Evolutionary conservation across 2,888 invertebrate genomes (phyloP).

Genomic region (Agrotis puta): DNA sequence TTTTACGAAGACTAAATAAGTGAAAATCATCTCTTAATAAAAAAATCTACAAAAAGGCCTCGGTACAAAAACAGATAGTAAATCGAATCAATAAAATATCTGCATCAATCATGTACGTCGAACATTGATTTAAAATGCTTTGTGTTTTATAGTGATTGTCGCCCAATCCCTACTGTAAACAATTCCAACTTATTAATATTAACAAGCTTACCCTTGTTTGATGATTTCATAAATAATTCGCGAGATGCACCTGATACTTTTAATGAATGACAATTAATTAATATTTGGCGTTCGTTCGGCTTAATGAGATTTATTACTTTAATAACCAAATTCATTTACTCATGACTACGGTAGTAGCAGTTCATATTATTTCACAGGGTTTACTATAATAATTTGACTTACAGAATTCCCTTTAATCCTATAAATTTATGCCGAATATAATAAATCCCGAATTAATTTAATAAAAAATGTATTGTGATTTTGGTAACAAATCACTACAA

Average conservation of each 20-base stretch:
- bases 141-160: constrained; percentile 33
- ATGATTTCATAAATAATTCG: constrained; percentile 51
- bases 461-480: not conserved
- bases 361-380: constrained; percentile 1
- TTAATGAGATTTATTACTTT: constrained; percentile 30
- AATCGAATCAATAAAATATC: constrained; percentile 14
- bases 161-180: constrained; percentile 9
- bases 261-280: constrained; percentile 57
- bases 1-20: not conserved
- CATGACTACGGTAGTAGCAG: constrained; percentile 15
- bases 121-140: constrained; percentile 47
- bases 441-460: no score
- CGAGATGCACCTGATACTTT: constrained; percentile 46
- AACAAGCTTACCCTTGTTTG: constrained; percentile 46
- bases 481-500: not conserved
- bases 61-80: not conserved
- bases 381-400: not conserved
- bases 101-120: not conserved
- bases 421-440: no score
- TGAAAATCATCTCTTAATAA: not conserved
- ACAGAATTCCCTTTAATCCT: no score
- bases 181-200: constrained; percentile 47
- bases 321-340: constrained; percentile 25
- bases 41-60: not conserved
- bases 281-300: constrained; percentile 32